Conservation (phyloP, 2,797 vertebrate species). For the Cryptoprocta ferox region DNA sequence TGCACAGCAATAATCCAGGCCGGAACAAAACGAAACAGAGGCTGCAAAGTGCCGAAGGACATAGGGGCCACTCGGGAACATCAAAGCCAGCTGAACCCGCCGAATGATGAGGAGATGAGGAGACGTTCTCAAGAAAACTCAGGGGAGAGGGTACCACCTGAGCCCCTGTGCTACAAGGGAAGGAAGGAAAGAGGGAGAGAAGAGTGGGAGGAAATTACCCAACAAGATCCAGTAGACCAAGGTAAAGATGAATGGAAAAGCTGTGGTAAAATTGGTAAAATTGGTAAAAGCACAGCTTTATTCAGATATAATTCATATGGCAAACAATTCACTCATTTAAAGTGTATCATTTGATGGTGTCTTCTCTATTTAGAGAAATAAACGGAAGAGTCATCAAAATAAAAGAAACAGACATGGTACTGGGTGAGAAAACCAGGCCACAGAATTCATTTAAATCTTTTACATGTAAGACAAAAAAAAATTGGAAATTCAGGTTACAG, state of each 20-base stretch:
- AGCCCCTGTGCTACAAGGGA: neutral
- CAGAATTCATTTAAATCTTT: neutral
- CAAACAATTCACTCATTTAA: neutral
- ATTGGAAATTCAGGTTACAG: neutral
- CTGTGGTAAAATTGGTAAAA: neutral
- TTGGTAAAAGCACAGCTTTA: neutral
- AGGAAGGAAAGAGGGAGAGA: neutral
- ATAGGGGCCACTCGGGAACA: neutral
- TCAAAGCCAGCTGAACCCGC: neutral
- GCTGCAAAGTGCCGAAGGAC: neutral
- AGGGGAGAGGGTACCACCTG: too few relatives aligned
- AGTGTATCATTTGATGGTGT: neutral
- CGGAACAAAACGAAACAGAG: neutral
- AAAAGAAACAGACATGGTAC: neutral
- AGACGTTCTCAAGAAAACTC: neutral
- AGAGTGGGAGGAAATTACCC: neutral
- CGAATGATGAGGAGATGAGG: neutral
- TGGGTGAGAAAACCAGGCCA: neutral
- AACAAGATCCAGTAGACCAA: neutral
- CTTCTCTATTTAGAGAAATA: neutral
- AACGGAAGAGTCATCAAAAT: neutral
- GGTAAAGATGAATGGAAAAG: neutral
- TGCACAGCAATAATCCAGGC: neutral
- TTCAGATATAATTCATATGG: neutral
- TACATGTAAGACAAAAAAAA: neutral